phyloP scores from a whole-genome alignment of 1,140 invertebrate species.

The Lepidurus couesii region DNA sequence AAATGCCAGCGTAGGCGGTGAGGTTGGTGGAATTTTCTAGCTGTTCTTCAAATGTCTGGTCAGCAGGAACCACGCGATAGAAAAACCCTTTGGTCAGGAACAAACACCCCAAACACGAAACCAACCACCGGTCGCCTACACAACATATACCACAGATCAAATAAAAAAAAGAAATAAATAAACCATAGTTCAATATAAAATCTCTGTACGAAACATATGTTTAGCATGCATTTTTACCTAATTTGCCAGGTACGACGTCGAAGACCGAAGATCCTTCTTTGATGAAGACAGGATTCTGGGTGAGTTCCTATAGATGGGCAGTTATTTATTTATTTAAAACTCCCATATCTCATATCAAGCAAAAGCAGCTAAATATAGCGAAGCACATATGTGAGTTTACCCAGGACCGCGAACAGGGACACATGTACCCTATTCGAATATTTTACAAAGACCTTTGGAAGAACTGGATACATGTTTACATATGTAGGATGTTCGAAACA shows the following conservation, averaged over 20 bases:
- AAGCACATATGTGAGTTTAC: neutral
- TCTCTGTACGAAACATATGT: slow-evolving; percentile 9
- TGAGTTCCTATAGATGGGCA: slow-evolving; percentile 60
- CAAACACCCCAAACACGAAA: slow-evolving; percentile 78
- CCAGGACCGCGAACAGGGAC: neutral
- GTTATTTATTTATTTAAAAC: slow-evolving; percentile 29
- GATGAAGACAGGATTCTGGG: slow-evolving; percentile 67
- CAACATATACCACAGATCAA: slow-evolving; percentile 39
- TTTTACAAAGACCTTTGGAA: neutral
- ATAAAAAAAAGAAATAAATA: neutral
- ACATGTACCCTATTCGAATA: neutral
- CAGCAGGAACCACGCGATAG: slow-evolving; percentile 88
- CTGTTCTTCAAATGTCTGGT: slow-evolving; percentile 71
- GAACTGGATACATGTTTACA: no score
- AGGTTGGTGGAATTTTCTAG: slow-evolving; percentile 40
- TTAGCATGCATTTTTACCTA: slow-evolving; percentile 58
- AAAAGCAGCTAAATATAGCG: neutral
- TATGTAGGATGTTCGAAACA: no score
- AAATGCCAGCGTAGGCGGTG: slow-evolving; percentile 36
- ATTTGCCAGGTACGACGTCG: slow-evolving; percentile 77
- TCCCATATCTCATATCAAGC: no score
- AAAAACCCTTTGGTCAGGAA: slow-evolving; percentile 83
- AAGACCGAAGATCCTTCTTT: slow-evolving; percentile 69
- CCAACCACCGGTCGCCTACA: slow-evolving; percentile 82
- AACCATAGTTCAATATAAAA: neutral